Evolutionary conservation across 2,888 invertebrate genomes (phyloP), one percentile per base, ranked within the genome.

Genomic region (Quadriops clusia): DNA sequence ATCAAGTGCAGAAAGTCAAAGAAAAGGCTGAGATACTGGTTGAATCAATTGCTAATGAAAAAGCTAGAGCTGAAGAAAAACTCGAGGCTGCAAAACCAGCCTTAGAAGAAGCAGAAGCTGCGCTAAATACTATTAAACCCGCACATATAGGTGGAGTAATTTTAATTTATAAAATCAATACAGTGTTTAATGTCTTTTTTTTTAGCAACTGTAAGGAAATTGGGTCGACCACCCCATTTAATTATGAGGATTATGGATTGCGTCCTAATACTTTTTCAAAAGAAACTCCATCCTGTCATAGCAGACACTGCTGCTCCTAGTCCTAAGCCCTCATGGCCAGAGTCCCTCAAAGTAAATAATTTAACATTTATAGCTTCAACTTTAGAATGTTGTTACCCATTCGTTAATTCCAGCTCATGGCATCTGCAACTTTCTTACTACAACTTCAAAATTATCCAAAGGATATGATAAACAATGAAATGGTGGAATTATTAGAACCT

Each of bases 241-340:
- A 95, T 95, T 50, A 86, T 95, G 94, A 72, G 94, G 39, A 95
- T 95, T 45, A 95, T 95, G 95, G 95, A 95, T 58, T 90, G 89
- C 54, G 94, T 93, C 1, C 56, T 94, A 45, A 82, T 95, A 45
- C 63, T 95, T 13, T 95, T 95, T 55, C 91, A 93, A 65, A 72
- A 89, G 38, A 81, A 80, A 58, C 55, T 93, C 24, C 87, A 91
- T 55, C 73, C 85, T 0, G 73, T 85, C 4, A 75, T 80, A 44
- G 69, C 78, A 3, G 95, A 95, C 54, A 72, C 77, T 1, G 74
- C 85, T 16, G 74, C 80, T 1, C 74, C 80, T 1, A 89, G 87
- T 53, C 82, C 89, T 1, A 94, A 91, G 52, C 94, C 95, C 3
- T 93, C 93, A 0, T 95, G 95, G 95, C 76, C 82, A 5, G 95